These are phyloP conservation scores for Salticus scenicus DNA, from an alignment of 2,888 invertebrate species.

Conservation along the genomic window DNA sequence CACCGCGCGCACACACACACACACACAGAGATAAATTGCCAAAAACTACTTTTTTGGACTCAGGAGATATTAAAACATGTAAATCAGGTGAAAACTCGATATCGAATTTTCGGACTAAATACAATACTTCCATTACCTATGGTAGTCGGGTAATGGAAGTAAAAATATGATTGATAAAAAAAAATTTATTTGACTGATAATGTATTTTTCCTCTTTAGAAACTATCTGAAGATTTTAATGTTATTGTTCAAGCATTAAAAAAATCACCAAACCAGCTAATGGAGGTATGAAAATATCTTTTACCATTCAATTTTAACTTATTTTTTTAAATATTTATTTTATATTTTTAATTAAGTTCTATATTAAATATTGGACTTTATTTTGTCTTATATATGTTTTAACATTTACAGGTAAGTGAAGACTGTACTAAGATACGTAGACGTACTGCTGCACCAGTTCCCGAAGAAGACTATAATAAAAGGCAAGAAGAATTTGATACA, in stretches of 20 bases:
- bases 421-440: conserved; percentile 84
- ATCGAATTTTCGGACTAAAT: too few species aligned
- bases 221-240: conserved; percentile 82
- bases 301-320: background rate
- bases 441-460: conserved; percentile 85
- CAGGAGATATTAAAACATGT: too few species aligned
- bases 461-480: conserved; percentile 85
- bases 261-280: conserved; percentile 85
- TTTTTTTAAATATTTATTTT: background rate
- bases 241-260: conserved; percentile 84
- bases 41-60: too few species aligned
- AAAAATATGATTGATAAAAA: too few species aligned
- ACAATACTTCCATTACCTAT: too few species aligned
- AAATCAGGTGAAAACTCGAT: too few species aligned
- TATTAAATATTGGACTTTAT: background rate
- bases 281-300: conserved; percentile 79
- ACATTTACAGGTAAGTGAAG: conserved; percentile 78
- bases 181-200: too few species aligned
- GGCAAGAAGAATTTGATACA: conserved; percentile 84
- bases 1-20: too few species aligned
- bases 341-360: too few species aligned
- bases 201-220: conserved; percentile 35
- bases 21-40: too few species aligned
- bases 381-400: background rate
- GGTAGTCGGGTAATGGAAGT: too few species aligned